phyloP scores from a whole-genome alignment of 2,797 vertebrate species.

The Acanthornis magna region DNA sequence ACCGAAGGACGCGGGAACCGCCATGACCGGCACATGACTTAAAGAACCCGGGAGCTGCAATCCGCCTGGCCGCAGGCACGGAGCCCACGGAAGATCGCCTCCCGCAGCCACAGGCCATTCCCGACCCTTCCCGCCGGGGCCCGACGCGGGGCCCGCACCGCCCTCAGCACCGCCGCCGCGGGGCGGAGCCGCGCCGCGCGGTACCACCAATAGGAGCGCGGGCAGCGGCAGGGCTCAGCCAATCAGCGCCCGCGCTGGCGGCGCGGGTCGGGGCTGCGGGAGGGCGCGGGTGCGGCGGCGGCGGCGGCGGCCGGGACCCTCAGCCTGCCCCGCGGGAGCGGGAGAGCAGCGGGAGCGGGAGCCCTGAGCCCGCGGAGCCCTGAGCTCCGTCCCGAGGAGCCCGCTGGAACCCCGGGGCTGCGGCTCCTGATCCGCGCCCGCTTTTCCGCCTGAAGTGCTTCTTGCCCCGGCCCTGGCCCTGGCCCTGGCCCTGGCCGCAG shows the following conservation, averaged over 20 bases:
- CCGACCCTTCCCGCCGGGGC: neutral
- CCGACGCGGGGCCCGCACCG: accelerated
- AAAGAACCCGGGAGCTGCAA: neutral
- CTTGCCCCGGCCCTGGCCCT: neutral
- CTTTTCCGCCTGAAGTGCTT: neutral
- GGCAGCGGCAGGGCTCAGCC: neutral
- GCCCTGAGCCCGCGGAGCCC: neutral
- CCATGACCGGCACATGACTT: accelerated
- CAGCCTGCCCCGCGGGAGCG: accelerated
- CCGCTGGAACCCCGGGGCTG: neutral
- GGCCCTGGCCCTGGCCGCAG: neutral
- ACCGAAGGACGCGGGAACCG: too few relatives aligned
- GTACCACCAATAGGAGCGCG: neutral
- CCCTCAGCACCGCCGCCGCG: neutral
- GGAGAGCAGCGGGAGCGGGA: too few relatives aligned
- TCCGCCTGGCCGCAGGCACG: accelerated
- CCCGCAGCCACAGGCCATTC: accelerated
- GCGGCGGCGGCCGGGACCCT: too few relatives aligned
- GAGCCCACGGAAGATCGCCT: accelerated
- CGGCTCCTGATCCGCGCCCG: neutral
- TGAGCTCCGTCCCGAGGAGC: neutral
- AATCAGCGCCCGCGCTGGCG: neutral
- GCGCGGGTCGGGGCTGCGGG: neutral
- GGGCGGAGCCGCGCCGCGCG: accelerated
- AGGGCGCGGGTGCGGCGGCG: neutral